phyloP scores from a whole-genome alignment of 2,113 vertebrate genomes.

The Proteles cristata region DNA sequence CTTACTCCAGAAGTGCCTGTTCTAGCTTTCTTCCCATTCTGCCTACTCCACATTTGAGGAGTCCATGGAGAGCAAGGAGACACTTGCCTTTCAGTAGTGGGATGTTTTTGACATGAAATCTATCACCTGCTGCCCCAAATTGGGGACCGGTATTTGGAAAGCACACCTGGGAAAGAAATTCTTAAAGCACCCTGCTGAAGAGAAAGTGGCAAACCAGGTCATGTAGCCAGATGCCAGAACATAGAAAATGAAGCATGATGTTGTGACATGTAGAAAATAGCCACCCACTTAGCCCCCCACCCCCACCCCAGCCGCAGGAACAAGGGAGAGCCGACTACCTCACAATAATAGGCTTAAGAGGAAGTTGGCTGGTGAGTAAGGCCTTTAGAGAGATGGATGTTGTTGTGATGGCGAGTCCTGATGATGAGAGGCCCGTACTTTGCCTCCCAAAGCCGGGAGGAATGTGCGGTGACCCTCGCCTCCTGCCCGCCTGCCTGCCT shows the following conservation, averaged over 20 bases:
- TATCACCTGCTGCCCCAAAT: not conserved
- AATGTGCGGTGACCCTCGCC: constrained; percentile 50
- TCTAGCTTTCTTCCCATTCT: not conserved
- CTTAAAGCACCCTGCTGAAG: not conserved
- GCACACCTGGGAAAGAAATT: constrained; percentile 7
- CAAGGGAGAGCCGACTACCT: not conserved
- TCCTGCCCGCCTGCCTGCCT: constrained; percentile 57
- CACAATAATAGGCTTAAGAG: constrained; percentile 57
- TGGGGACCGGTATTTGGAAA: constrained; percentile 50
- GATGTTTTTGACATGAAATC: not conserved
- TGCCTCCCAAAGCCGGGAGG: not conserved
- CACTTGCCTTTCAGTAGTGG: not conserved
- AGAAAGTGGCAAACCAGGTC: constrained; percentile 39
- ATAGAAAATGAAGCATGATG: constrained; percentile 60
- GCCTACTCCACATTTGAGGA: not conserved
- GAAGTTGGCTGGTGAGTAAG: constrained; percentile 57
- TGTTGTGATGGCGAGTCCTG: constrained; percentile 6
- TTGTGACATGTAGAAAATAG: constrained; percentile 49
- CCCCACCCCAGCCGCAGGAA: not conserved
- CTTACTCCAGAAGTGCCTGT: rapidly evolving
- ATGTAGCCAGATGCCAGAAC: constrained; percentile 4
- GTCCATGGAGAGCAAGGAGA: not conserved
- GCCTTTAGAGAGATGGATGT: constrained; percentile 52
- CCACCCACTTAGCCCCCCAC: not conserved
- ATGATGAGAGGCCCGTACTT: not conserved